Evolutionary conservation across 53 echinoderm and acorn worm species (phyloP).

Genomic region (Stichopus horrens): DNA sequence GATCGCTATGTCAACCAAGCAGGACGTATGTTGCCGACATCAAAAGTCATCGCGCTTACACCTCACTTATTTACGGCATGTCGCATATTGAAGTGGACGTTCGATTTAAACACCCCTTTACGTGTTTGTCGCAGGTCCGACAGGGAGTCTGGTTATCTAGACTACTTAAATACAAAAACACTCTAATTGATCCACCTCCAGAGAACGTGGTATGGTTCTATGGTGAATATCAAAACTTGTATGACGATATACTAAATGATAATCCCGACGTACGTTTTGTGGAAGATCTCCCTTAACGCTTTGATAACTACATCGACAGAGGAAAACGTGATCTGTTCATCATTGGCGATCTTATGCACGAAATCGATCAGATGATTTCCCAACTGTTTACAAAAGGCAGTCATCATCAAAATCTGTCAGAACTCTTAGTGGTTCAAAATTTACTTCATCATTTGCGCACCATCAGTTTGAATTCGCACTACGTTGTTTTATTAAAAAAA

Average conservation of each 20-base stretch:
- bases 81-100: constrained; percentile 5
- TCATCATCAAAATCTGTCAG: constrained; percentile 63
- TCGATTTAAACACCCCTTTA: constrained; percentile 53
- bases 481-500: constrained; percentile 53
- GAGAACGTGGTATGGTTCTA: constrained; percentile 67
- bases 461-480: constrained; percentile 54
- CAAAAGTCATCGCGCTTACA: constrained; percentile 11
- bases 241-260: constrained; percentile 24
- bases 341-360: constrained; percentile 62
- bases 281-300: constrained; percentile 54
- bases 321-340: constrained; percentile 40
- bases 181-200: constrained; percentile 40
- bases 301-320: constrained; percentile 33
- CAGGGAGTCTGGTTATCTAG: constrained; percentile 43
- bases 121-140: constrained; percentile 35
- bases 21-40: constrained; percentile 15
- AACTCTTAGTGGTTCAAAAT: constrained; percentile 52
- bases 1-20: background rate
- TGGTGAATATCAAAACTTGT: constrained; percentile 56
- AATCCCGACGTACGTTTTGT: constrained; percentile 49
- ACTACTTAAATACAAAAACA: constrained; percentile 20
- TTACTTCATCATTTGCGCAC: constrained; percentile 55
- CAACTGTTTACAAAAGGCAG: constrained; percentile 58
- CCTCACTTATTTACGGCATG: background rate
- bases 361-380: constrained; percentile 16